Evolutionary conservation across 2,113 vertebrate species (phyloP).

Genomic region (Cottus gobio): DNA sequence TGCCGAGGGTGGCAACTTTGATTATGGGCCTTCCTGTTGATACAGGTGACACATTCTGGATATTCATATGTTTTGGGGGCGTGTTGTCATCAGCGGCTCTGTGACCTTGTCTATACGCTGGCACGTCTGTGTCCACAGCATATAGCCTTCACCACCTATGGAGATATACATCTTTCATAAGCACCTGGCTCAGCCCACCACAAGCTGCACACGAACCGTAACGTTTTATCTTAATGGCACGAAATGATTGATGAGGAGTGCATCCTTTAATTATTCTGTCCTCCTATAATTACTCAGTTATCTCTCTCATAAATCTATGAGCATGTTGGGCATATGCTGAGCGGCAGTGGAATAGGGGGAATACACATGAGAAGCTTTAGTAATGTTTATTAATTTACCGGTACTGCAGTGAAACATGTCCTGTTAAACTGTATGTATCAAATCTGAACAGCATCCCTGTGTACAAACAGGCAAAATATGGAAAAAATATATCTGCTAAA

Average conservation of each 20-base stretch:
- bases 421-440: conserved; percentile 3
- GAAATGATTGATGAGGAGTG: conserved; percentile 51
- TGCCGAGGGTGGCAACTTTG: conserved; percentile 32
- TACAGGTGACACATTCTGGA: conserved; percentile 3
- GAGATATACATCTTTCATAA: conserved; percentile 57
- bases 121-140: background rate
- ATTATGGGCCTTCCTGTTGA: conserved; percentile 37
- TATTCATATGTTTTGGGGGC: background rate
- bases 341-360: conserved; percentile 7
- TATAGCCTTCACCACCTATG: conserved; percentile 31
- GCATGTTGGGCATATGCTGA: conserved; percentile 22
- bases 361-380: background rate
- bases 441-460: background rate
- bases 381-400: conserved; percentile 11
- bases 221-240: conserved; percentile 39
- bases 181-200: conserved; percentile 9
- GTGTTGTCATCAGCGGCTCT: conserved; percentile 11
- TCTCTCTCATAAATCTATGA: conserved; percentile 46
- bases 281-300: conserved; percentile 57
- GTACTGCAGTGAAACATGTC: background rate
- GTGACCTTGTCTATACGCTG: conserved; percentile 40
- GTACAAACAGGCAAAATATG: background rate
- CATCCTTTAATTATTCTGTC: conserved; percentile 61
- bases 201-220: conserved; percentile 13
- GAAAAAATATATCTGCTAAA: background rate